Conservation (phyloP, 2,888 invertebrate species). For the Oscheius sp. region DNA sequence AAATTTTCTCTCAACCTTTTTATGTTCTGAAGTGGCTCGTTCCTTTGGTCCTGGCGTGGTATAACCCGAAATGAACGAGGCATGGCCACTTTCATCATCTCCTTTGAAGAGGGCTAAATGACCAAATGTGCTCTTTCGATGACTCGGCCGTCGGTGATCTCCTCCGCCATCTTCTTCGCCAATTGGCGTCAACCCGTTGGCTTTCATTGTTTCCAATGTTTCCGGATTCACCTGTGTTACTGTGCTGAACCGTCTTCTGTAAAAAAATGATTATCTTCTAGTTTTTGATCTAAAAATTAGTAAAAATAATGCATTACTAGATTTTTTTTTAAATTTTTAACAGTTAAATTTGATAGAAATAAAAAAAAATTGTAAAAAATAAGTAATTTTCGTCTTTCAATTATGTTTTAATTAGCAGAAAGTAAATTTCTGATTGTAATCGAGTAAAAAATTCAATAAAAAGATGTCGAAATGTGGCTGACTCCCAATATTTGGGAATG, state of each 20-base stretch:
- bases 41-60: slow-evolving; percentile 72
- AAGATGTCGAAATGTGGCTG: neutral
- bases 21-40: slow-evolving; percentile 66
- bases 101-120: slow-evolving; percentile 70
- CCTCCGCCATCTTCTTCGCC: slow-evolving; percentile 22
- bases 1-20: slow-evolving; percentile 52
- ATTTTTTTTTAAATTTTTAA: too few relatives aligned
- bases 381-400: too few relatives aligned
- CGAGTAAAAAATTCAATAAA: neutral
- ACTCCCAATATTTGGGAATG: neutral
- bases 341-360: too few relatives aligned
- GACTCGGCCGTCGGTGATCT: neutral
- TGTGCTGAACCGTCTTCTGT: slow-evolving; percentile 69
- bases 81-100: slow-evolving; percentile 53
- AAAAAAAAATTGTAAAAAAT: too few relatives aligned
- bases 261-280: too few relatives aligned
- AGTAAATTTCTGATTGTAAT: too few relatives aligned
- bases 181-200: slow-evolving; percentile 22
- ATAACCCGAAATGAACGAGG: slow-evolving; percentile 69
- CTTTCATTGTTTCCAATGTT: slow-evolving; percentile 48
- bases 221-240: slow-evolving; percentile 68
- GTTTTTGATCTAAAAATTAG: too few relatives aligned
- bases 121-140: slow-evolving; percentile 64
- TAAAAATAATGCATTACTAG: too few relatives aligned
- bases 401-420: too few relatives aligned